Conservation (phyloP, 2,113 vertebrate genomes). For the Pteronura brasiliensis region DNA sequence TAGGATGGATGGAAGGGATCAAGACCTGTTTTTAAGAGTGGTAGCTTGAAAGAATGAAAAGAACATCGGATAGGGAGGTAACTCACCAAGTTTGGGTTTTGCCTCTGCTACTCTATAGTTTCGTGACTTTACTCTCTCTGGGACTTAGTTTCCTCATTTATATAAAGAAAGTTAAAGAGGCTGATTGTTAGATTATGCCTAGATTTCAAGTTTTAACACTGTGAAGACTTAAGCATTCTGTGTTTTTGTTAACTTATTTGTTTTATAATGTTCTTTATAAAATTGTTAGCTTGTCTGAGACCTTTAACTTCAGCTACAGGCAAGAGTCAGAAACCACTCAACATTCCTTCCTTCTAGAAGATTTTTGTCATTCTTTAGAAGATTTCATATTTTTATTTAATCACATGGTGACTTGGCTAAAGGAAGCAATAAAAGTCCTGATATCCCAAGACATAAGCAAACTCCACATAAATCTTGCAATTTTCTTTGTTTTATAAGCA, state of each 20-base stretch:
- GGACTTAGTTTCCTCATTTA: background rate
- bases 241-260: constrained; percentile 20
- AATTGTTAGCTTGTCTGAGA: background rate
- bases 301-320: background rate
- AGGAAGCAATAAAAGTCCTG: background rate
- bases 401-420: background rate
- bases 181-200: background rate
- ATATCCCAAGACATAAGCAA: background rate
- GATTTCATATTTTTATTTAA: background rate
- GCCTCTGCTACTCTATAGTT: background rate
- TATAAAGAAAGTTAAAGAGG: background rate
- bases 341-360: background rate
- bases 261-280: constrained; percentile 6
- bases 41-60: background rate
- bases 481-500: background rate
- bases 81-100: background rate
- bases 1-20: background rate
- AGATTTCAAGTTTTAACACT: background rate
- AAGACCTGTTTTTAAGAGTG: background rate
- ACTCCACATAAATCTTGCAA: background rate
- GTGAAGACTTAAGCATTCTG: background rate
- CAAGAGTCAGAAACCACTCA: background rate
- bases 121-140: background rate
- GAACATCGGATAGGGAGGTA: too few relatives aligned
- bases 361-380: background rate